Conservation (phyloP, 2,888 invertebrate genomes). For the Polydrusus cervinus region DNA sequence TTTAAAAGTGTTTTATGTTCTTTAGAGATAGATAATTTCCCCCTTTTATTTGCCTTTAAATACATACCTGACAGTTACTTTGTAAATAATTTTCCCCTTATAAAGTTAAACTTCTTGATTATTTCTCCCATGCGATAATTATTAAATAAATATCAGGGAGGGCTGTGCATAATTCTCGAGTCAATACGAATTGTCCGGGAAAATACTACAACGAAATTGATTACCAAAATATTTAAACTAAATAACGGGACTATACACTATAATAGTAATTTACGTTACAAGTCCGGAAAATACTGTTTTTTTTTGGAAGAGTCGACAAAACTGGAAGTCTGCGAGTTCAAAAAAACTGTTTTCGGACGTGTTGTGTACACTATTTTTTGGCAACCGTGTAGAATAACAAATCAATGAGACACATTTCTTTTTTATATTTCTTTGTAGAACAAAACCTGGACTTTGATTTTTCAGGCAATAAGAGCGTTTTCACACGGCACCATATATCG, state of each 20-base stretch:
- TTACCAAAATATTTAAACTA: background rate
- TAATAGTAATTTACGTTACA: too few relatives aligned
- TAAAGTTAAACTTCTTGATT: slow-evolving; percentile 23
- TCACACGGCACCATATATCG: too few relatives aligned
- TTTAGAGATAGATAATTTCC: background rate
- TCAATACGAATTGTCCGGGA: slow-evolving; percentile 28
- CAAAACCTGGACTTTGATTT: too few relatives aligned
- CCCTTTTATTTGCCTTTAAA: slow-evolving; percentile 5
- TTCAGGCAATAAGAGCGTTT: too few relatives aligned
- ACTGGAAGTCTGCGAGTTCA: too few relatives aligned
- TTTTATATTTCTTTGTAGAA: too few relatives aligned
- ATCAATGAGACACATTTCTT: too few relatives aligned
- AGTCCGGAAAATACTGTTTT: too few relatives aligned
- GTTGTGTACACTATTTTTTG: too few relatives aligned
- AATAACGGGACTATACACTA: slow-evolving; percentile 10
- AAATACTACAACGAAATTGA: slow-evolving; percentile 26
- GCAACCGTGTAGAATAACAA: too few relatives aligned
- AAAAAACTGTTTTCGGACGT: too few relatives aligned
- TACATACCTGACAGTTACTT: slow-evolving; percentile 24
- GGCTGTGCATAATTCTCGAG: slow-evolving; percentile 29
- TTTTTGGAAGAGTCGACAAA: too few relatives aligned
- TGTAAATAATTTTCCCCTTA: slow-evolving; percentile 28
- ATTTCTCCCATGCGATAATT: slow-evolving; percentile 31
- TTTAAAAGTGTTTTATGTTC: background rate
- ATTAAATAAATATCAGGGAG: slow-evolving; percentile 28